phyloP scores from a whole-genome alignment of 2,888 invertebrate genomes.

The Mimachlamys varia region DNA sequence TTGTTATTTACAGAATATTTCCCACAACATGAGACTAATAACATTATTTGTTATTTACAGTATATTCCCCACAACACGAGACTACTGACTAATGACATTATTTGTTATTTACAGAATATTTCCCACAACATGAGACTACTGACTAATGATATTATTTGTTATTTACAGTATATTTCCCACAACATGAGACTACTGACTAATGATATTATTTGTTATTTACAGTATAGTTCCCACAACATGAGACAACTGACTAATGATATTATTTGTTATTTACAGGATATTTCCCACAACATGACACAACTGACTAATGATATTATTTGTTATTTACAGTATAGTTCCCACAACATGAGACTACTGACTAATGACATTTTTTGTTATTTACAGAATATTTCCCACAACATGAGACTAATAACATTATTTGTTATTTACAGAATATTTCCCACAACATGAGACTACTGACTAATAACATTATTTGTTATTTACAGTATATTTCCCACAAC shows the following conservation, averaged over 20 bases:
- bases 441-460: constrained; percentile 75
- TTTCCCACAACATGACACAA: constrained; percentile 74
- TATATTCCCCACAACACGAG: constrained; percentile 76
- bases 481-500: constrained; percentile 75
- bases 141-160: constrained; percentile 70
- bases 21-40: constrained; percentile 73
- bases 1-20: constrained; percentile 69
- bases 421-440: constrained; percentile 71
- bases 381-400: constrained; percentile 76
- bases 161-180: constrained; percentile 74
- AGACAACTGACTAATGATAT: constrained; percentile 75
- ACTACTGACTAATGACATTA: constrained; percentile 73
- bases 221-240: constrained; percentile 78
- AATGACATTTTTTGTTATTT: constrained; percentile 71
- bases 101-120: constrained; percentile 68
- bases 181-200: constrained; percentile 76
- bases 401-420: constrained; percentile 71
- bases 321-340: constrained; percentile 72
- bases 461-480: constrained; percentile 63
- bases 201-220: constrained; percentile 55
- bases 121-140: constrained; percentile 74
- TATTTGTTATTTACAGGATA: constrained; percentile 66
- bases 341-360: constrained; percentile 75
- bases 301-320: constrained; percentile 72
- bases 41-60: constrained; percentile 65